Conservation (phyloP, 2,888 invertebrate genomes). For the Nezara viridula region DNA sequence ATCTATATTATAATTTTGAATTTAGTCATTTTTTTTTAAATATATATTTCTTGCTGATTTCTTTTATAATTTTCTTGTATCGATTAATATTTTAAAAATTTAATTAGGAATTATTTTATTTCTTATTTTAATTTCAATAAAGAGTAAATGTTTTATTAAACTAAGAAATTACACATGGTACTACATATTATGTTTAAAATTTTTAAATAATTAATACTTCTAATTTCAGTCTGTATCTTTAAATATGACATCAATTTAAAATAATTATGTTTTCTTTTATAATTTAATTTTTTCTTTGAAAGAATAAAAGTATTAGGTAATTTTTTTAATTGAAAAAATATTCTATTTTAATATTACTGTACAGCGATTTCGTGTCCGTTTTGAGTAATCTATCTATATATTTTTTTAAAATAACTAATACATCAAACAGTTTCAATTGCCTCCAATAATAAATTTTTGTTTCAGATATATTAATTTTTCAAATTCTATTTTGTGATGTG, state of each 20-base stretch:
- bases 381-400: not conserved
- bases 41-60: not conserved
- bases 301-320: not conserved
- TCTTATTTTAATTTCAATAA: not conserved
- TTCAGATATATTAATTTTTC: not conserved
- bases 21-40: not conserved
- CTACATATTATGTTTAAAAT: too few relatives aligned
- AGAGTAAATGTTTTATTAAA: not conserved
- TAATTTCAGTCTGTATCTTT: not conserved
- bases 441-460: not conserved
- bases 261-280: not conserved
- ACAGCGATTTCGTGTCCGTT: not conserved
- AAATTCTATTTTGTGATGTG: not conserved
- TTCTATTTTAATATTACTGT: not conserved
- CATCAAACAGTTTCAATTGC: not conserved
- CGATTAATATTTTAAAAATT: not conserved
- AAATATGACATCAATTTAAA: not conserved
- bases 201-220: too few relatives aligned
- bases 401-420: not conserved
- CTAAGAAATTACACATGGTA: too few relatives aligned
- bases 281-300: too few relatives aligned
- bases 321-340: not conserved
- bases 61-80: not conserved
- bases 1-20: constrained; percentile 17
- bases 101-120: not conserved